These are phyloP conservation scores for Himalopsyche anomala DNA, from an alignment of 2,888 invertebrate genomes.

Conservation along the genomic window DNA sequence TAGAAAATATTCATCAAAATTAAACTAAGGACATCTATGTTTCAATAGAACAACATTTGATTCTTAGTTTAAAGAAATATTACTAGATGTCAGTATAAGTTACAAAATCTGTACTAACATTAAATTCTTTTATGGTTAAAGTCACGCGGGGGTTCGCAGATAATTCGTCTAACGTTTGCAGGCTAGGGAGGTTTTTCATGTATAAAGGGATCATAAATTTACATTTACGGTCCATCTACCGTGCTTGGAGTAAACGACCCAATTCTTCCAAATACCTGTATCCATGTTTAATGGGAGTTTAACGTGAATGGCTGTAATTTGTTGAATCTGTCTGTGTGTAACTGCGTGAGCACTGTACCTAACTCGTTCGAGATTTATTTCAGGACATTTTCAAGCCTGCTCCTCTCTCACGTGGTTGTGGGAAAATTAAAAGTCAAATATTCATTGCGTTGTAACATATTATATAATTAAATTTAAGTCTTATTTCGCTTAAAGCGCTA, in stretches of 20 bases:
- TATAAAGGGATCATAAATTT: slow-evolving; percentile 66
- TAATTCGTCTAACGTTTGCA: slow-evolving; percentile 62
- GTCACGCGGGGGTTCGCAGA: slow-evolving; percentile 54
- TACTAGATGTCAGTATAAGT: slow-evolving; percentile 54
- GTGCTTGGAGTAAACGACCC: slow-evolving; percentile 66
- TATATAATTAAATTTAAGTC: background rate
- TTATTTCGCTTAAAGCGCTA: background rate
- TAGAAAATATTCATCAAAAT: background rate
- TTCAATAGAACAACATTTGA: background rate
- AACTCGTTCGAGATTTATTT: slow-evolving; percentile 62
- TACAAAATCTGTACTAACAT: slow-evolving; percentile 10
- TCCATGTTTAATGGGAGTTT: slow-evolving; percentile 66
- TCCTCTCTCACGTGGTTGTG: background rate
- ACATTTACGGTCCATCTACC: slow-evolving; percentile 66
- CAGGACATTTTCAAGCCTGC: slow-evolving; percentile 50
- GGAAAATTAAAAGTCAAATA: slow-evolving; percentile 10
- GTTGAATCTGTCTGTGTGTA: slow-evolving; percentile 61
- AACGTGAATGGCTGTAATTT: slow-evolving; percentile 65
- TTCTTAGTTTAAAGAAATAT: slow-evolving; percentile 7
- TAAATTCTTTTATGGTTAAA: slow-evolving; percentile 21
- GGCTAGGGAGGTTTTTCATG: slow-evolving; percentile 64
- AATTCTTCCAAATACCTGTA: slow-evolving; percentile 66
- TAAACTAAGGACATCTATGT: background rate
- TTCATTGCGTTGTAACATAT: background rate
- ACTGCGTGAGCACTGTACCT: slow-evolving; percentile 58